phyloP scores from a whole-genome alignment of 2,888 invertebrate species.

The Macropis europaea region DNA sequence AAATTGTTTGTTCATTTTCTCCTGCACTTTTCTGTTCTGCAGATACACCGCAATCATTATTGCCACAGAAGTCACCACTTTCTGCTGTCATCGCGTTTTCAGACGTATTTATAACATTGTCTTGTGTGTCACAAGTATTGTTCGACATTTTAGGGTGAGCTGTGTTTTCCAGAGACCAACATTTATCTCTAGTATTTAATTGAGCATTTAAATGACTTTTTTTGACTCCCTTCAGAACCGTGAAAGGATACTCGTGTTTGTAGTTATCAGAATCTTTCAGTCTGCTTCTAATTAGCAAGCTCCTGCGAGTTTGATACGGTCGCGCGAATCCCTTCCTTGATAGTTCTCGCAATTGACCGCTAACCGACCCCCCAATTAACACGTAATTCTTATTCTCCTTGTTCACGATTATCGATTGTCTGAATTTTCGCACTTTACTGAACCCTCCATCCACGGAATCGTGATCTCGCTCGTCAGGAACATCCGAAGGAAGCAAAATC shows the following conservation, averaged over 20 bases:
- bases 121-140: background rate
- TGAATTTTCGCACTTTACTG: conserved; percentile 12
- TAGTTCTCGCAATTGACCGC: background rate
- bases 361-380: conserved; percentile 21
- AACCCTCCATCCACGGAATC: background rate
- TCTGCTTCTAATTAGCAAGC: conserved; percentile 63
- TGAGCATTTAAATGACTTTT: background rate
- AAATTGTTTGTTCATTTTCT: background rate
- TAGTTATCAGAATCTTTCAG: conserved; percentile 39
- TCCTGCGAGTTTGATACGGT: conserved; percentile 51
- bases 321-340: conserved; percentile 2
- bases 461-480: background rate
- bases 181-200: background rate
- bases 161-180: conserved; percentile 8
- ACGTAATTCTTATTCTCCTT: conserved; percentile 11
- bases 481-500: background rate
- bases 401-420: conserved; percentile 47
- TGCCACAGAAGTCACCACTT: too few relatives aligned
- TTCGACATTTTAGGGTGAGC: background rate
- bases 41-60: background rate
- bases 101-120: background rate
- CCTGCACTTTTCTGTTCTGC: background rate
- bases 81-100: background rate
- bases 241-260: conserved; percentile 8
- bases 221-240: conserved; percentile 10